Conservation (phyloP, 2,888 invertebrate genomes). For the Caenorhabditis sp. region DNA sequence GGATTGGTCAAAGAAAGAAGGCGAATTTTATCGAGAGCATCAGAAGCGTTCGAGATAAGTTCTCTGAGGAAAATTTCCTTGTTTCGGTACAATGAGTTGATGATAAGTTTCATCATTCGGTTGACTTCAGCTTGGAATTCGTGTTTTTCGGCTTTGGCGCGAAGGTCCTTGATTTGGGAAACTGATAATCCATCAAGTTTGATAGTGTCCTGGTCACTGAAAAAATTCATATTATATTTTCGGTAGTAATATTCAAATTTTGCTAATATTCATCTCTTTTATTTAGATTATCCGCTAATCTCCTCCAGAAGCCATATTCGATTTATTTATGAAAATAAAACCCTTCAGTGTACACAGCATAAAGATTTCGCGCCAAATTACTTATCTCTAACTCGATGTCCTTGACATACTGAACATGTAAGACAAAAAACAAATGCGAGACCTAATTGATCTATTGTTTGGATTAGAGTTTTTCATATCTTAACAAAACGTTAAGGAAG, state of each 20-base stretch:
- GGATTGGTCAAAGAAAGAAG: slow-evolving; percentile 88
- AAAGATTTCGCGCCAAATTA: background rate
- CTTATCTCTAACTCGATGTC: background rate
- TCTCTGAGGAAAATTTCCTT: slow-evolving; percentile 87
- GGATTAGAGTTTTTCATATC: background rate
- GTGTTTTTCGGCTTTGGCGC: slow-evolving; percentile 80
- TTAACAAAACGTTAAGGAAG: background rate
- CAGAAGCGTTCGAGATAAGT: slow-evolving; percentile 97
- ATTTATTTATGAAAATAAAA: too few species aligned
- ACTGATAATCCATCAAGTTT: slow-evolving; percentile 92
- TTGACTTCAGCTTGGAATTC: slow-evolving; percentile 96
- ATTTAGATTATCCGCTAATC: background rate
- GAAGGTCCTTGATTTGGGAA: slow-evolving; percentile 88
- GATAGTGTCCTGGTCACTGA: slow-evolving; percentile 92
- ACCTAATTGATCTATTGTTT: background rate
- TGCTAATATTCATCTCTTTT: background rate
- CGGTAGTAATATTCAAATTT: background rate
- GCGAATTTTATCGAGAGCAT: slow-evolving; percentile 96
- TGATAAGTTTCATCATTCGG: slow-evolving; percentile 99
- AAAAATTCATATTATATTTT: slow-evolving; percentile 28
- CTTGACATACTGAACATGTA: background rate
- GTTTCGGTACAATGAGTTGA: slow-evolving; percentile 97
- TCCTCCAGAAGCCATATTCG: too few species aligned
- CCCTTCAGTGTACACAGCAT: too few species aligned
- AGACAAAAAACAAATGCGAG: background rate